These are phyloP conservation scores for Tachystola acroxantha DNA, from an alignment of 2,888 invertebrate genomes.

Conservation along the genomic window DNA sequence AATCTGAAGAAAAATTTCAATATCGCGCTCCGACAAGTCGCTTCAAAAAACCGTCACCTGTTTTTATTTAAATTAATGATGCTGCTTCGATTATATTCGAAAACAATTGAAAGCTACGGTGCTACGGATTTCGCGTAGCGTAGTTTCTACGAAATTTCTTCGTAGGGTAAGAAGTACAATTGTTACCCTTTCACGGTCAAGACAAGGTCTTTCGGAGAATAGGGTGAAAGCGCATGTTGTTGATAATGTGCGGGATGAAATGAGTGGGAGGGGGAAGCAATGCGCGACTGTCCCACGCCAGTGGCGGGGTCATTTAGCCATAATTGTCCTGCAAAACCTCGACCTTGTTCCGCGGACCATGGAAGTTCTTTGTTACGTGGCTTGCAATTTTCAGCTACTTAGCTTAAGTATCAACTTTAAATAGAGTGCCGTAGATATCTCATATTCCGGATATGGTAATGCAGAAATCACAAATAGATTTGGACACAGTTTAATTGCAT, in stretches of 20 bases:
- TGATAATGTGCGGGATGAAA: slow-evolving; percentile 22
- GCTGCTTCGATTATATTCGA: no score
- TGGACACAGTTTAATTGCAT: no score
- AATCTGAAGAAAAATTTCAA: not conserved
- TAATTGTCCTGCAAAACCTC: slow-evolving; percentile 45
- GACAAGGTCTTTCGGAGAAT: slow-evolving; percentile 46
- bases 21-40: no score
- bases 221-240: slow-evolving; percentile 20
- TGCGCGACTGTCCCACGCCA: slow-evolving; percentile 28
- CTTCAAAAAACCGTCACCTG: no score
- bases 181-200: slow-evolving; percentile 58
- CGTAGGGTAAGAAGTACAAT: slow-evolving; percentile 15
- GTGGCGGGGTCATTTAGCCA: slow-evolving; percentile 41
- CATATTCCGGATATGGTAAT: no score
- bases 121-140: slow-evolving; percentile 8
- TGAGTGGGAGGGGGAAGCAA: slow-evolving; percentile 20
- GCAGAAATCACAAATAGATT: no score
- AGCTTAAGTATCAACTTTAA: no score
- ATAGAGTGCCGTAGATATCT: no score
- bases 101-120: slow-evolving; percentile 1
- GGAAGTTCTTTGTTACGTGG: slow-evolving; percentile 45
- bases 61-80: no score
- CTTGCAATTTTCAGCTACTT: no score
- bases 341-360: slow-evolving; percentile 37
- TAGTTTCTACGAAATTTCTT: not conserved